These are phyloP conservation scores for Hymenochirus boettgeri DNA, from an alignment of 2,113 vertebrate genomes.

Conservation along the genomic window DNA sequence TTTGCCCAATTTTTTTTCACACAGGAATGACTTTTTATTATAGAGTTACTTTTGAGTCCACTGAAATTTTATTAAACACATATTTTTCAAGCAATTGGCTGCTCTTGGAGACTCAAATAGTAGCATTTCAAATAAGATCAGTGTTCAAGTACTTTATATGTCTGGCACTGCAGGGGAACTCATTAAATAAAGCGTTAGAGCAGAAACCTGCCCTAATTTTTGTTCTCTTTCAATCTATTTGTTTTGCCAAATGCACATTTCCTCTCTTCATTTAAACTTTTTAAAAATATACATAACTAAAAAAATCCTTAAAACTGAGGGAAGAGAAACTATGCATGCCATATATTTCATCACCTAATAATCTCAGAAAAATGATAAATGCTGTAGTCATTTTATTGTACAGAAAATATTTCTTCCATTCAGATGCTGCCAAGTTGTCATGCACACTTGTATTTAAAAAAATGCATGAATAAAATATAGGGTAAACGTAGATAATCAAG, in stretches of 20 bases:
- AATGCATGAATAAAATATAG: constrained; percentile 40
- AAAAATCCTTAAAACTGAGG: too few species aligned
- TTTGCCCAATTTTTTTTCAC: too few species aligned
- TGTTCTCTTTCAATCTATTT: not conserved
- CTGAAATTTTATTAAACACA: not conserved
- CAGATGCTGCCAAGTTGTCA: constrained; percentile 18
- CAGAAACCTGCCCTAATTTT: not conserved
- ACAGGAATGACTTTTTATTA: too few species aligned
- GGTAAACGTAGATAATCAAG: constrained; percentile 41
- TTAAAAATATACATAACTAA: too few species aligned
- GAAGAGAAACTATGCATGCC: not conserved
- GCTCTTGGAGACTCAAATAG: not conserved
- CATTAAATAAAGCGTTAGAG: not conserved
- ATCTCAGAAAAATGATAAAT: constrained; percentile 11
- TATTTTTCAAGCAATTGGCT: not conserved
- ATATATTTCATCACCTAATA: constrained; percentile 22
- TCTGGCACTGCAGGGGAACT: not conserved
- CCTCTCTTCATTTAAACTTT: not conserved
- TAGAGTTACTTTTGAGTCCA: not conserved
- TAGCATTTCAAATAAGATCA: not conserved
- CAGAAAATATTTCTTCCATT: constrained; percentile 30
- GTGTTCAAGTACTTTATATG: constrained; percentile 1
- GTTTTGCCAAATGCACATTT: not conserved
- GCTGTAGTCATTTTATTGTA: constrained; percentile 17
- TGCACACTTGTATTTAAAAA: constrained; percentile 29